Evolutionary conservation across 2,888 invertebrate species (phyloP).

Genomic region (Onchidella celtica): DNA sequence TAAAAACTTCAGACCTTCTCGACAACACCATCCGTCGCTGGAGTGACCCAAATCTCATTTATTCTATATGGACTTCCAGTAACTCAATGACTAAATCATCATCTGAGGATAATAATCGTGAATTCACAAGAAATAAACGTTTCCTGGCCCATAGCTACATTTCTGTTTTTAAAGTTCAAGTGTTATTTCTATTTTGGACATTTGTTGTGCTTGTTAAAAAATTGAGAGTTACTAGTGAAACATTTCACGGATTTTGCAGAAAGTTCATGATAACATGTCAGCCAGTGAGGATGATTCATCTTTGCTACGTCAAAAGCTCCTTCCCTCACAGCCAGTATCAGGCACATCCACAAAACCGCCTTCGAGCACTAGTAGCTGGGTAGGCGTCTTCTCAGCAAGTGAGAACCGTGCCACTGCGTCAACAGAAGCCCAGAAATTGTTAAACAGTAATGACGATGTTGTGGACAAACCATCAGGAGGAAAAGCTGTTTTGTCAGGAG

Average conservation of each 20-base stretch:
- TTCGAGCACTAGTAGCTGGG: neutral
- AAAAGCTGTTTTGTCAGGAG: too few relatives aligned
- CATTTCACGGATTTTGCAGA: neutral
- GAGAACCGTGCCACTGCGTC: neutral
- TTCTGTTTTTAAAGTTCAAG: too few relatives aligned
- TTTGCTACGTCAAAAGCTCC: constrained; percentile 18
- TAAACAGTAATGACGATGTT: constrained; percentile 39
- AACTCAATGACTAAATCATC: constrained; percentile 41
- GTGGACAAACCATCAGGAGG: too few relatives aligned
- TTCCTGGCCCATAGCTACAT: too few relatives aligned
- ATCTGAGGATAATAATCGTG: constrained; percentile 30
- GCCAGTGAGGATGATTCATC: constrained; percentile 12
- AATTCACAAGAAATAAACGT: too few relatives aligned
- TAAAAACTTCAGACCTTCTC: neutral
- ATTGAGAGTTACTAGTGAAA: too few relatives aligned
- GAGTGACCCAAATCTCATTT: constrained; percentile 42
- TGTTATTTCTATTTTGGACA: constrained; percentile 13
- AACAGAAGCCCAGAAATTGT: neutral
- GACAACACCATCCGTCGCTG: constrained; percentile 32
- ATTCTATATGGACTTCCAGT: constrained; percentile 33
- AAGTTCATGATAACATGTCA: constrained; percentile 19
- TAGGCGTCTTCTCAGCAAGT: neutral
- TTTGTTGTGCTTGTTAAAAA: neutral
- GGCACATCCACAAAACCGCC: neutral
- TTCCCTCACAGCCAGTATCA: neutral